Evolutionary conservation across 2,113 vertebrate genomes (phyloP), one percentile per base, ranked within the genome.

Genomic region (Chascanopsetta lugubris): DNA sequence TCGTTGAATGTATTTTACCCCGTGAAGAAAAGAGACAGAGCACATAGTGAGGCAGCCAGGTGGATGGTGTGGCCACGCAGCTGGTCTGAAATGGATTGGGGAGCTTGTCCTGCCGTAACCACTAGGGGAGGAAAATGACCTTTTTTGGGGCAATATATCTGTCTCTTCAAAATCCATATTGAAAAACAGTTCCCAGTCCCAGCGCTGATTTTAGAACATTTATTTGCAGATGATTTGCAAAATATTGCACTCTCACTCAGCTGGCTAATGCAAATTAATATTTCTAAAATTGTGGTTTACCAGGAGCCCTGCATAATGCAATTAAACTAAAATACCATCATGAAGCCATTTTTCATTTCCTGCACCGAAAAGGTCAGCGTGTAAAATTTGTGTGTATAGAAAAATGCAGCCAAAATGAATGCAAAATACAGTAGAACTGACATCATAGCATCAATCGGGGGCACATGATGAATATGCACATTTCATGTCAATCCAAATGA

Each of bases 101-200:
- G 32, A 32, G 21, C 46, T 50, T 18, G 30, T 55, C 36, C 49
- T 27, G 15, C 34, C 22, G 10, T 8, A 30, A 18, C 21, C 7
- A 36, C 47, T 17, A 20, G n/a, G 47, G 22, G 59, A 29, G 38
- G 38, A 45, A 60, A 75, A 72, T 56, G 2, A 61, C 51, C 22
- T 42, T 43, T 13, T 42, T 51, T 48, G 36, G n/a, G 68, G 24
- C 38, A 36, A 34, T 56, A 43, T 3, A 47, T 70, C 18, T 18
- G 5, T 25, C 21, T 32, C 59, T 60, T 43, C 54, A 40, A 49
- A 32, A 8, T 30, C 57, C 24, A 51, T 53, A 34, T 58, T 54
- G 3, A 24, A 11, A 38, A 67, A 46, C 53, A 60, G 20, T 69
- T 62, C 29, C 53, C 40, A 55, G n/a, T n/a, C n/a, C n/a, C n/a